A percentile compares a stretch with the other conserved stretches of the same genome.
phyloP scores from a whole-genome alignment of 2,797 vertebrate species.

The Adrianichthys oophorus region DNA sequence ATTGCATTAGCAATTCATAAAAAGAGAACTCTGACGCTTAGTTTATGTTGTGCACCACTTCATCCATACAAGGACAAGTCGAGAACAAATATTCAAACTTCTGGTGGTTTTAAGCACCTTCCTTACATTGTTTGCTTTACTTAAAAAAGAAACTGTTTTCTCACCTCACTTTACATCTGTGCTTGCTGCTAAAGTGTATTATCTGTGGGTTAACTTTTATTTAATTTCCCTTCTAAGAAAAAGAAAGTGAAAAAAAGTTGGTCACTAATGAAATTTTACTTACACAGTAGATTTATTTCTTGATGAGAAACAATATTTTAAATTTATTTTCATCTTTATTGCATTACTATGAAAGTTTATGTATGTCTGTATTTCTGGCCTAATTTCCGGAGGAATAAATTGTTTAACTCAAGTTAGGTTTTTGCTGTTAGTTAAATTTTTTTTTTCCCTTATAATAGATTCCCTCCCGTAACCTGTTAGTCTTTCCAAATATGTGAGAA shows the following conservation, averaged over 20 bases:
- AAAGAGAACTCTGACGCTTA: constrained; percentile 32
- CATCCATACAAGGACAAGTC: constrained; percentile 44
- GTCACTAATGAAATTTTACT: too few relatives aligned
- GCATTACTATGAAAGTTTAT: constrained; percentile 63
- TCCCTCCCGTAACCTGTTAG: constrained; percentile 20
- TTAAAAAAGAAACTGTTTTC: constrained; percentile 18
- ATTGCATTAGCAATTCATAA: constrained; percentile 17
- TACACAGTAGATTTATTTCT: constrained; percentile 59
- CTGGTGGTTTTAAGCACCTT: constrained; percentile 50
- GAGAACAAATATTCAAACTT: constrained; percentile 70
- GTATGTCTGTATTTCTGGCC: constrained; percentile 70
- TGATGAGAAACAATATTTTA: constrained; percentile 62
- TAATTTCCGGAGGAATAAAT: constrained; percentile 75
- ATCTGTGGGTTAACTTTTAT: constrained; percentile 40
- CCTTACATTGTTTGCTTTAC: constrained; percentile 37
- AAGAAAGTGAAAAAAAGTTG: constrained; percentile 52
- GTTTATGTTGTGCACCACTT: constrained; percentile 13
- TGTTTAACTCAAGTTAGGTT: constrained; percentile 65
- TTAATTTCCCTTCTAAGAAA: constrained; percentile 25
- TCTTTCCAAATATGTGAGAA: constrained; percentile 27
- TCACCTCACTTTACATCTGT: constrained; percentile 54
- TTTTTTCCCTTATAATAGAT: constrained; percentile 17
- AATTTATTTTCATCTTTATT: constrained; percentile 59
- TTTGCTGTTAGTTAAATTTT: constrained; percentile 42
- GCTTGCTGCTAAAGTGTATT: constrained; percentile 71